Evolutionary conservation across 1,140 invertebrate species (phyloP).

Genomic region (Amyelois transitella): DNA sequence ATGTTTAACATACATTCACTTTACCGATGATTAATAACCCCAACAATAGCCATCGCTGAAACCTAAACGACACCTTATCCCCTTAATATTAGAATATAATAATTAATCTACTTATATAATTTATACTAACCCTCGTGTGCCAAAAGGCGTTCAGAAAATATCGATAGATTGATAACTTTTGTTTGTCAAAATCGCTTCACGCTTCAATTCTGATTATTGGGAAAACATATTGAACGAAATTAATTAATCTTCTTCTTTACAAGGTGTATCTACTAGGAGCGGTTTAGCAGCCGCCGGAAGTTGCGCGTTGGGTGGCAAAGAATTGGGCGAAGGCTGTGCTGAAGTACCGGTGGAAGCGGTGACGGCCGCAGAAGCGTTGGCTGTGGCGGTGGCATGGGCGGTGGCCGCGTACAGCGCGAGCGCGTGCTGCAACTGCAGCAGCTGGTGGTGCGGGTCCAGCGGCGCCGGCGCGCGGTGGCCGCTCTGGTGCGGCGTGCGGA

Average conservation of each 20-base stretch:
- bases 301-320: constrained; percentile 35
- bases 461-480: constrained; percentile 62
- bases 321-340: constrained; percentile 43
- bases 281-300: constrained; percentile 48
- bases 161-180: constrained; percentile 32
- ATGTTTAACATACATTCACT: constrained; percentile 52
- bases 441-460: constrained; percentile 60
- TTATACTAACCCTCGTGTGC: constrained; percentile 53
- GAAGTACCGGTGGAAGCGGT: constrained; percentile 20
- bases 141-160: constrained; percentile 56
- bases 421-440: constrained; percentile 62
- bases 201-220: not conserved
- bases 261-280: constrained; percentile 61
- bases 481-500: constrained; percentile 64
- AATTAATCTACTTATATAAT: constrained; percentile 56
- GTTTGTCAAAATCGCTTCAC: constrained; percentile 19
- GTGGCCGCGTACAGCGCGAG: constrained; percentile 63
- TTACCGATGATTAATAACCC: constrained; percentile 55
- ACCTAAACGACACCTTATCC: constrained; percentile 57
- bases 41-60: constrained; percentile 60
- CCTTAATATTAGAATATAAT: constrained; percentile 49
- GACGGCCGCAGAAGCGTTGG: constrained; percentile 31
- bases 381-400: constrained; percentile 49
- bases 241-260: constrained; percentile 56
- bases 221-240: not conserved